These are phyloP conservation scores for Philopedon plagiatum DNA, from an alignment of 2,888 invertebrate species.

Conservation along the genomic window DNA sequence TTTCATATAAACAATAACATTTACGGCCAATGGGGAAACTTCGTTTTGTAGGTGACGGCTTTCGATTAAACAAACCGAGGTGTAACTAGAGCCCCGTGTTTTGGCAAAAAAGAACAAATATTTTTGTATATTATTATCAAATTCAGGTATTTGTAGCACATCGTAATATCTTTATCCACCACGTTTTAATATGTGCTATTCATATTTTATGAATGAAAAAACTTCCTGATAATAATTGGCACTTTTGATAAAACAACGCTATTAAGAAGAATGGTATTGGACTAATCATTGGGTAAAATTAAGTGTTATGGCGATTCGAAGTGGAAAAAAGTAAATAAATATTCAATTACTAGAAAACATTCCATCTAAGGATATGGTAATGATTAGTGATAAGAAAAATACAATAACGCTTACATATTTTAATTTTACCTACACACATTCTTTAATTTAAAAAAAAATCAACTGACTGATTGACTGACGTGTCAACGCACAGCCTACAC, in stretches of 20 bases:
- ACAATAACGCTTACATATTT: too few species aligned
- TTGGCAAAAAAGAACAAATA: not conserved
- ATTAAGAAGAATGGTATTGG: not conserved
- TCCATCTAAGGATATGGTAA: too few species aligned
- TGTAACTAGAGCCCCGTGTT: not conserved
- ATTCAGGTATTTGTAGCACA: not conserved
- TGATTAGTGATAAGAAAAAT: too few species aligned
- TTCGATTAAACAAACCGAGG: conserved; percentile 16
- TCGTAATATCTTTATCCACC: not conserved
- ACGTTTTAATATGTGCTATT: not conserved
- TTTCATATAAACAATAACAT: conserved; percentile 31
- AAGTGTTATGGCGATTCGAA: not conserved
- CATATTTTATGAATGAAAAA: conserved; percentile 3
- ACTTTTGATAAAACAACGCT: conserved; percentile 13
- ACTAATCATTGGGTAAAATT: not conserved
- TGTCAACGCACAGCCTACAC: too few species aligned
- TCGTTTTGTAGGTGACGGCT: conserved; percentile 33
- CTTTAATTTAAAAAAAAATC: too few species aligned
- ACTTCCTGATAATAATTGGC: not conserved
- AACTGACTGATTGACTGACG: too few species aligned
- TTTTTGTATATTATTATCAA: not conserved
- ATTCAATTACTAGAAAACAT: not conserved
- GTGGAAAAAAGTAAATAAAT: not conserved
- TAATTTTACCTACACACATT: too few species aligned
- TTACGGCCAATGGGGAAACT: conserved; percentile 2